A percentile compares a stretch with the other conserved stretches of the same genome.
These are phyloP conservation scores for Pogonocichla stellata DNA, from an alignment of 2,113 vertebrate genomes.

Conservation along the genomic window DNA sequence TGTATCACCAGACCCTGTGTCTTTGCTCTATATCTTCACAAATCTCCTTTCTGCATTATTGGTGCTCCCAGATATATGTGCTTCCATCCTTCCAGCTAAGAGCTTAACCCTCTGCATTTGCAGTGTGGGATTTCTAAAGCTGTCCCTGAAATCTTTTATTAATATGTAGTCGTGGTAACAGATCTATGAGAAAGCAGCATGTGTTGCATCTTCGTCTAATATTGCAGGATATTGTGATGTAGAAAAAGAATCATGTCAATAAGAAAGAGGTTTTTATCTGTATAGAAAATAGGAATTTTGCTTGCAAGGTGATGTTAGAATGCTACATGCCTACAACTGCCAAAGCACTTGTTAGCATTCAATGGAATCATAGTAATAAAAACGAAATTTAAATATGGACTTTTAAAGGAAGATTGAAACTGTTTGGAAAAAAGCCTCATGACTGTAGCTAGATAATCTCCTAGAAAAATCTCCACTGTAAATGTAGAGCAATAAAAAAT, in stretches of 20 bases:
- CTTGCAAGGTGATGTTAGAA: not conserved
- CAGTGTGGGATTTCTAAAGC: not conserved
- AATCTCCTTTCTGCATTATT: not conserved
- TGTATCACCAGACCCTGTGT: not conserved
- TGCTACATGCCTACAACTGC: not conserved
- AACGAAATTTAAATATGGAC: not conserved
- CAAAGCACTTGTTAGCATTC: not conserved
- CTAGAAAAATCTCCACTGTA: not conserved
- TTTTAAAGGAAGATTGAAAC: not conserved
- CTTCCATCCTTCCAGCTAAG: not conserved
- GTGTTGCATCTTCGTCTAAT: not conserved
- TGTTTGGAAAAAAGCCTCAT: not conserved
- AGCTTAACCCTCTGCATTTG: not conserved
- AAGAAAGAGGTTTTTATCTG: not conserved
- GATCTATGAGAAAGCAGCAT: slow-evolving; percentile 8
- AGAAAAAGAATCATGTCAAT: not conserved
- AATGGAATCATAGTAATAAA: not conserved
- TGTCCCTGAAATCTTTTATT: slow-evolving; percentile 5
- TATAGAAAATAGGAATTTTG: not conserved
- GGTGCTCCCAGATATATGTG: not conserved
- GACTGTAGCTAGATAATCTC: not conserved
- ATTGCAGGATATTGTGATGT: slow-evolving; percentile 8
- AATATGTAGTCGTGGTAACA: not conserved
- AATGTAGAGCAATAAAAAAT: not conserved
- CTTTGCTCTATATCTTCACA: not conserved